Base-by-base conservation (phyloP, 2,797 vertebrate genomes). In the Lagocephalus sceleratus region DNA sequence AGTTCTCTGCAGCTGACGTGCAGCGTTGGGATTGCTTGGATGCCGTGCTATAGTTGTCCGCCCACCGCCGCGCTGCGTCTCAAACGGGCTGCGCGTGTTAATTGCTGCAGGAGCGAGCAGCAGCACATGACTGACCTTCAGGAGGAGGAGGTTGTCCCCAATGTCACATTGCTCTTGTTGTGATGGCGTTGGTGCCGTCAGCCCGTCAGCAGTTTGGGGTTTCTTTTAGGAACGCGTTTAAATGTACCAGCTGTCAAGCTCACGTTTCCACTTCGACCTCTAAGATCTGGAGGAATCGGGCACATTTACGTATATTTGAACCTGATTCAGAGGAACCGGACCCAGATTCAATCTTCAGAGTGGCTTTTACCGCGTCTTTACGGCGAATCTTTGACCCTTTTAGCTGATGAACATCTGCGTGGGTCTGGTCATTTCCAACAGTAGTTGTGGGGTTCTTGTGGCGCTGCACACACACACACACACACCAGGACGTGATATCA, bases 1-100 rank as follows among this genome's bases (percentile, higher is more conserved):
- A 2, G 21, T 23, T 50, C 23, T 43, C 59, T 48, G 68, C 82
- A 82, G 78, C 78, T 83, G 84, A 76, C 76, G 40, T 17, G 54
- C 51, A 62, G 49, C 75, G 50, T 73, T 69, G 38, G 54, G 56
- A 86, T 85, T 54, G 42, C 63, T 78, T 14, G 25, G 11, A 79
- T 78, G 57, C 75, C 71, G n/a, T 19, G 47, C 62, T 69, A 51
- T 60, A 68, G 79, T 48, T 49, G 73, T 67, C 55, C 7, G 48
- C 12, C 50, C 44, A 8, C 21, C n/a, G 4, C 10, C 20, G 14
- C 20, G 5, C 44, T 15, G 20, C 20, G 11, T 23, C 12, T 16
- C 15, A 46, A 21, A 23, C 10, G n/a, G n/a, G 22, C 15, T 14
- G n/a, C 54, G n/a, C 1, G 23, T 57, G 60, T 49, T 68, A 48